Conservation (phyloP, 37 sponge, comb jelly and placozoan species). For the Aplysina aerophoba region DNA sequence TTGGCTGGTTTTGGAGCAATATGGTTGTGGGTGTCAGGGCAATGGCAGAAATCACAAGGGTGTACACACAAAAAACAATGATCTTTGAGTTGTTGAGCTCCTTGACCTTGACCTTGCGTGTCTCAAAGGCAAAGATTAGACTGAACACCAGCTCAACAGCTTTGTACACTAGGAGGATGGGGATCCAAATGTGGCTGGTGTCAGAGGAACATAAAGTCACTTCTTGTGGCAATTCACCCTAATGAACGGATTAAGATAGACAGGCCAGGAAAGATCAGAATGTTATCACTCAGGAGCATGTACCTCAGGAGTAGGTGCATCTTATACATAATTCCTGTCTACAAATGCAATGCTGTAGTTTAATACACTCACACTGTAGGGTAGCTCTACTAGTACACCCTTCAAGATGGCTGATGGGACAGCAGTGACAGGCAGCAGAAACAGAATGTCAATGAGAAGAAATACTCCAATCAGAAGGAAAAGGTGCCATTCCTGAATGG, state of each 20-base stretch:
- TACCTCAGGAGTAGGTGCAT: no score
- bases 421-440: constrained; percentile 40
- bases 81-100: constrained; percentile 67
- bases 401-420: constrained; percentile 50
- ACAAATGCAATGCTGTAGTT: no score
- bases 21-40: constrained; percentile 32
- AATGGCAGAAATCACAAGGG: constrained; percentile 56
- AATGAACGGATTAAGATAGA: no score
- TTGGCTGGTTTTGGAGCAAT: constrained; percentile 23
- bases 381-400: no score
- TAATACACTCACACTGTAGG: neutral
- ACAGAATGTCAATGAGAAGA: no score
- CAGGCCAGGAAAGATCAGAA: no score
- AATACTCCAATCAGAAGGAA: no score
- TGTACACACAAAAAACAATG: constrained; percentile 66
- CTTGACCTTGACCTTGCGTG: constrained; percentile 55
- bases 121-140: constrained; percentile 73
- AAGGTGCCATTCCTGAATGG: no score
- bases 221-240: neutral
- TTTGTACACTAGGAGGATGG: constrained; percentile 59
- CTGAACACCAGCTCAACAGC: constrained; percentile 52
- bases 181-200: constrained; percentile 18
- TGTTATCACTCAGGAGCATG: no score
- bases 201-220: constrained; percentile 14
- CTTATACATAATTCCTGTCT: neutral